A percentile compares a stretch with the other conserved stretches of the same genome.
These are phyloP conservation scores for Amblyopsis rosae DNA, from an alignment of 2,113 vertebrate genomes.

Conservation along the genomic window DNA sequence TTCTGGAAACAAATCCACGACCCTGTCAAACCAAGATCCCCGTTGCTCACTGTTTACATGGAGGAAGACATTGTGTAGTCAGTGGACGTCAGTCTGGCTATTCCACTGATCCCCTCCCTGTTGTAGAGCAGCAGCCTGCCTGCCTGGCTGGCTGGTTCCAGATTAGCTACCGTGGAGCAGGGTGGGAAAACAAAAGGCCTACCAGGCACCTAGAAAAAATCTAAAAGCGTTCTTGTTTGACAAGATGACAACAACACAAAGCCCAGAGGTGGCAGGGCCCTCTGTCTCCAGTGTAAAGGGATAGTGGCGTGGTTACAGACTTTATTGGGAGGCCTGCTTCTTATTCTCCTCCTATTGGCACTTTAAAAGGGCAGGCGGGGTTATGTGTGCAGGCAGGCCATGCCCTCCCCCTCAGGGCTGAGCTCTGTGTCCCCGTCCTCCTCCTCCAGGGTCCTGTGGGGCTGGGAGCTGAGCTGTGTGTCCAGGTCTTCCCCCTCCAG, in stretches of 20 bases:
- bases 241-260: constrained; percentile 35
- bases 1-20: constrained; percentile 41
- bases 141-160: constrained; percentile 30
- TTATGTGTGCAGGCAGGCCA: constrained; percentile 50
- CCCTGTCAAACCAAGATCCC: constrained; percentile 60
- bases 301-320: constrained; percentile 70
- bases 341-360: constrained; percentile 25
- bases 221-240: constrained; percentile 45
- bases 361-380: constrained; percentile 40
- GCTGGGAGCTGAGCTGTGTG: no score
- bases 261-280: constrained; percentile 38
- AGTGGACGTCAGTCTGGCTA: no score
- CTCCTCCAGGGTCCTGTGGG: constrained; percentile 36
- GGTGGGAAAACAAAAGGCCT: constrained; percentile 46
- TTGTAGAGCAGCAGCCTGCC: constrained; percentile 46
- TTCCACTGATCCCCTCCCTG: constrained; percentile 31
- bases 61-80: constrained; percentile 71
- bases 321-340: constrained; percentile 46
- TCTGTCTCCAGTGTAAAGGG: constrained; percentile 76
- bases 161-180: constrained; percentile 56
- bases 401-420: constrained; percentile 49
- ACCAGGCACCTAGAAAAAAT: constrained; percentile 49
- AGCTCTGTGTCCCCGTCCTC: constrained; percentile 47
- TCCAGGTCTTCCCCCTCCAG: constrained; percentile 3
- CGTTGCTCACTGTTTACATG: constrained; percentile 39